These are phyloP conservation scores for Crypturellus undulatus DNA, from an alignment of 2,113 vertebrate genomes.

Conservation along the genomic window DNA sequence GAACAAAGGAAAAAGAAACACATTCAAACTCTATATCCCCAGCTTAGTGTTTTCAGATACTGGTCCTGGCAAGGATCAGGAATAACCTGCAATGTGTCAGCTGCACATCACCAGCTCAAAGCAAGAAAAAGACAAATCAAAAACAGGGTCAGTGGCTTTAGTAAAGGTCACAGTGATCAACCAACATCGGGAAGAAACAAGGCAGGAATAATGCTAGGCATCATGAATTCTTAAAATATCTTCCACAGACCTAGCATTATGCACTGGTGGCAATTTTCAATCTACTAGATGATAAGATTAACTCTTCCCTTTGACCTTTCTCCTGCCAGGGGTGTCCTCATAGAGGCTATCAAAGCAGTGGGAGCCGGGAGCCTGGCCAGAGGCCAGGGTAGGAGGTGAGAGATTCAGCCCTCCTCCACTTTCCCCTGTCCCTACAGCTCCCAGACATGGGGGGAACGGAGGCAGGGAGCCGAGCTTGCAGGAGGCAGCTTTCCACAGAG, in stretches of 20 bases:
- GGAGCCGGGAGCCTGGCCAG: neutral
- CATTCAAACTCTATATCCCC: neutral
- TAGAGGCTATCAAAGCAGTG: neutral
- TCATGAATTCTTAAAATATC: neutral
- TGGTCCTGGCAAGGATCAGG: neutral
- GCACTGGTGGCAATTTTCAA: neutral
- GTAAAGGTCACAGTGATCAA: neutral
- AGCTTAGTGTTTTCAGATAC: neutral
- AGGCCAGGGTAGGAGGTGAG: neutral
- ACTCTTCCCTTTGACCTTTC: neutral
- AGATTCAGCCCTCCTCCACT: neutral
- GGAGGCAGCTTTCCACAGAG: neutral
- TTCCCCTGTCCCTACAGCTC: neutral
- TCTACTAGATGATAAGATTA: neutral
- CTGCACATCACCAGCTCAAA: neutral
- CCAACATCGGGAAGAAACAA: neutral
- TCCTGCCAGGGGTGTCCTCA: neutral
- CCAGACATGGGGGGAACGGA: neutral
- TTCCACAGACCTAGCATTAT: neutral
- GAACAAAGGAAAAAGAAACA: neutral
- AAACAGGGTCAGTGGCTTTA: neutral
- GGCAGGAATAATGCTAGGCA: neutral
- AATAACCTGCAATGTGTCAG: neutral
- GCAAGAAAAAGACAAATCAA: neutral
- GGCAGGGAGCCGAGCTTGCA: neutral